Evolutionary conservation across 2,113 vertebrate species (phyloP), one percentile per base, ranked within the genome.

Genomic region (Calidris pygmaea): DNA sequence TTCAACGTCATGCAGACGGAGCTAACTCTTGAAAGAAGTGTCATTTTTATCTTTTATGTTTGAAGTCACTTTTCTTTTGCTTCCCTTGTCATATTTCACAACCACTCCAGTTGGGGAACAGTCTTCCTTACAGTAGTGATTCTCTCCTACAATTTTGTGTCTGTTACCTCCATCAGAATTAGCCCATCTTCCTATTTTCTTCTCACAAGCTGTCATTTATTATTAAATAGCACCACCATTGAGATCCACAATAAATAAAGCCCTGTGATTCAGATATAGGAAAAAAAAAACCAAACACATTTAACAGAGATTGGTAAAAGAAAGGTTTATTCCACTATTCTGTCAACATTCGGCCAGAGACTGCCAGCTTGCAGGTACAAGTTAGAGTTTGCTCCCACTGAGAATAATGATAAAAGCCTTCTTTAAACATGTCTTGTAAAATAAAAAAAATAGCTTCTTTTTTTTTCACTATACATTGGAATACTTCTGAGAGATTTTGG

Each of bases 211-310:
- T 75, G 43, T 43, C 14, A 45, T 47, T 90, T 68, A 56, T 55
- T 73, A 20, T 60, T 60, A 62, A 73, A 76, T 52, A 70, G 34
- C 17, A 62, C 16, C 16, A 50, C 27, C 27, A 79, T 85, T 85
- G 37, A 32, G 35, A 76, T 26, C 4, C 2, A 32, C 26, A 47
- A 58, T 75, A 94, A 82, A 87, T 76, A 52, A 6, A 85, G 24
- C 13, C 9, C 16, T 48, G 20, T 56, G 27, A 67, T 91, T 89
- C 21, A 67, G 41, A 71, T 26, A 24, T 2, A 75, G 37, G 21
- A 39, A 59, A 77, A 47, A 77, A 47, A 20, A 0, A n/a, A n/a
- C n/a, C n/a, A n/a, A 0, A 1, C 6, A 41, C 8, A 9, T 86
- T 75, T 78, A 82, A 34, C 8, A 20, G 41, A 62, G 20, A 16